A percentile compares a stretch with the other conserved stretches of the same genome.
These are phyloP conservation scores for Mareca penelope DNA, from an alignment of 2,797 vertebrate genomes.

Conservation along the genomic window DNA sequence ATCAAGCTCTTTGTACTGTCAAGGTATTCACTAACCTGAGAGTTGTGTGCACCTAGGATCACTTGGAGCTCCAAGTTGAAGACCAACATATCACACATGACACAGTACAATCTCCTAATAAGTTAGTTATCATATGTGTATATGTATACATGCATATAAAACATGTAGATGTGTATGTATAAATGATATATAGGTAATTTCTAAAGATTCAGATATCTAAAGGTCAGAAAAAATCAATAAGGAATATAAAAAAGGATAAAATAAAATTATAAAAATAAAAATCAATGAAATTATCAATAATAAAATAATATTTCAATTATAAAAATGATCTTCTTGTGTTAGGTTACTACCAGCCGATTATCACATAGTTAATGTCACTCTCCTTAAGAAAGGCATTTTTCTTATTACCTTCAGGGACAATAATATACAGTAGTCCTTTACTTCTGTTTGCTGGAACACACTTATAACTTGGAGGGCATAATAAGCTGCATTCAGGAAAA, in stretches of 20 bases:
- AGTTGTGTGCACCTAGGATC: not conserved
- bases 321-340: not conserved
- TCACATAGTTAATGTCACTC: not conserved
- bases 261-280: not conserved
- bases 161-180: not conserved
- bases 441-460: conserved; percentile 43
- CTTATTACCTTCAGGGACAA: conserved; percentile 22
- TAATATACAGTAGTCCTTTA: conserved; percentile 6
- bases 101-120: not conserved
- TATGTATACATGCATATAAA: too few relatives aligned
- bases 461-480: conserved; percentile 27
- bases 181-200: not conserved
- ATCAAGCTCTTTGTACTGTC: not conserved
- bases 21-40: not conserved
- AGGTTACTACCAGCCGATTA: not conserved
- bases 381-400: not conserved
- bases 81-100: not conserved
- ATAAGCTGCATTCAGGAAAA: conserved; percentile 67
- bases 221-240: not conserved
- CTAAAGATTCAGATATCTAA: not conserved
- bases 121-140: not conserved
- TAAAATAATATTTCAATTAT: not conserved
- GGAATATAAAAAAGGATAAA: not conserved
- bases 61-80: not conserved
- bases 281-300: not conserved